Base-by-base conservation (phyloP, 2,113 vertebrate species). In the Suncus etruscus region DNA sequence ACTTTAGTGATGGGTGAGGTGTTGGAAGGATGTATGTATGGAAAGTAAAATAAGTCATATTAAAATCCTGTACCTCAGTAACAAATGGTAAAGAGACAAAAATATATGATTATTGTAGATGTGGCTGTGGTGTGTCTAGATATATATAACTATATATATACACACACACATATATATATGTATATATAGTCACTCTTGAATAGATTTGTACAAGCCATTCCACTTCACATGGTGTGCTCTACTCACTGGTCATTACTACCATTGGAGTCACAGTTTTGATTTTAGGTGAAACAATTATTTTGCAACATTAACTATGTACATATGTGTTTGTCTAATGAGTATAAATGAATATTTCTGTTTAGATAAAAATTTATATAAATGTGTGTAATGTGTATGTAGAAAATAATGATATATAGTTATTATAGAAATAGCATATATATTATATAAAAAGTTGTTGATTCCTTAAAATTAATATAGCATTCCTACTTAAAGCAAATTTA, bases 201-300 rank as follows among this genome's bases (percentile, higher is more conserved):
- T 29, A 81, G 39, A 22, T 88, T 90, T 94, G 63, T 39, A 87
- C 51, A 69, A 58, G 27, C n/a, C 8, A 15, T 12, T 87, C 39
- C 79, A 47, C 70, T 45, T 92, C 80, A 66, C 16, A 58, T 10
- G 58, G 5, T 5, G 1, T 32, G 6, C n/a, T 90, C 27, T 61
- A 32, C 73, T 48, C 48, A n/a, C 32, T 6, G 47, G 20, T 1
- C 39, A 2, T n/a, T 77, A 15, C 25, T 29, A 8, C 50, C 16
- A 32, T 27, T 68, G 14, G 27, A 68, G 39, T n/a, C 48, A 80
- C 5, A 85, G 15, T 90, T 90, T 31, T 70, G 29, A 72, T 63
- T 73, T 50, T 58, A 81, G 5, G 12, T 3, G 70, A 85, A 61
- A 70, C 50, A 58, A 18, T 12, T 7, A 0, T 47, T 84, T 74